phyloP scores from a whole-genome alignment of 1,140 invertebrate species.

The Heliothis virescens region DNA sequence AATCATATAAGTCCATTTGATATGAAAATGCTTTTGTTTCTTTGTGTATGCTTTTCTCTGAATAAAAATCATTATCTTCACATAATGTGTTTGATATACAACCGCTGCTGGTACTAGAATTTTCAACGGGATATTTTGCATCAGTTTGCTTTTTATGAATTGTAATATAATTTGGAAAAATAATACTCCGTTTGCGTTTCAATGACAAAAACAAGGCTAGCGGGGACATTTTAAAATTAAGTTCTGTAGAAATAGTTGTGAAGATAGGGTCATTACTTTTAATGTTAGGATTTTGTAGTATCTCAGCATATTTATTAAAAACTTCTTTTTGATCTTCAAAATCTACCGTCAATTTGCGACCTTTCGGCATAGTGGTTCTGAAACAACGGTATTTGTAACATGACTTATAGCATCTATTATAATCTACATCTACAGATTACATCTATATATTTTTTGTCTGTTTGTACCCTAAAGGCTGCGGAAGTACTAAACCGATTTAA shows the following conservation, averaged over 20 bases:
- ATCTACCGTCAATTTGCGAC: conserved; percentile 12
- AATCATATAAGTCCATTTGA: conserved; percentile 5
- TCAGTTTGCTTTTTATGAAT: conserved; percentile 6
- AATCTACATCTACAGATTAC: not conserved
- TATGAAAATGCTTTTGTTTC: conserved; percentile 8
- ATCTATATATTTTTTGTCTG: no score
- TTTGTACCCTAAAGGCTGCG: no score
- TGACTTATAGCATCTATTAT: conserved; percentile 17
- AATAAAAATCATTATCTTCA: not conserved
- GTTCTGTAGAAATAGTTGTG: conserved; percentile 24
- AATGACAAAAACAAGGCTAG: conserved; percentile 24
- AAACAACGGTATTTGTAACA: conserved; percentile 15
- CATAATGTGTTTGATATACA: not conserved
- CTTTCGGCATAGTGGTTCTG: conserved; percentile 34
- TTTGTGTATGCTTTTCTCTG: not conserved
- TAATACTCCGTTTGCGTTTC: conserved; percentile 11
- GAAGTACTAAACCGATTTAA: no score
- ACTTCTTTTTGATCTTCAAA: conserved; percentile 24
- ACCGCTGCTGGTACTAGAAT: not conserved
- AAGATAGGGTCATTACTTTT: conserved; percentile 25
- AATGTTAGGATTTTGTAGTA: conserved; percentile 35
- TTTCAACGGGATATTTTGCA: not conserved
- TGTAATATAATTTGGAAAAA: not conserved
- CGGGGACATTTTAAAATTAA: conserved; percentile 29
- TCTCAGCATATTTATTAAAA: conserved; percentile 34